These are phyloP conservation scores for Mus minutoides DNA, from an alignment of 2,797 vertebrate genomes.

Conservation along the genomic window DNA sequence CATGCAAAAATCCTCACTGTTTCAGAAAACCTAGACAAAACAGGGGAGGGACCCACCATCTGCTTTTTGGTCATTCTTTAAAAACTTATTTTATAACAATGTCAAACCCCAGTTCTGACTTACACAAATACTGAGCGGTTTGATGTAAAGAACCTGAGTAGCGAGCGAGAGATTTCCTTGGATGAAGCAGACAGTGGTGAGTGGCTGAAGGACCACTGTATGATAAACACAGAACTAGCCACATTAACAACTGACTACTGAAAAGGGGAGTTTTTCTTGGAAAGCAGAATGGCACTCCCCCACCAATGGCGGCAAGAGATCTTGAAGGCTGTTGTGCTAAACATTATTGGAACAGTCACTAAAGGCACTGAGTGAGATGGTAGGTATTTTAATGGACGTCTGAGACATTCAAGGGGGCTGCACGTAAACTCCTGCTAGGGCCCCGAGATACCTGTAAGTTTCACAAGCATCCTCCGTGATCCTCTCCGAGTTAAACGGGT, in stretches of 20 bases:
- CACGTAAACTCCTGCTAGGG: constrained; percentile 81
- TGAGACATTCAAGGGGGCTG: constrained; percentile 70
- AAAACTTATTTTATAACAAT: constrained; percentile 80
- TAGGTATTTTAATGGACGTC: constrained; percentile 76
- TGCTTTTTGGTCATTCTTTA: constrained; percentile 78
- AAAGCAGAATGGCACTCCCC: constrained; percentile 63
- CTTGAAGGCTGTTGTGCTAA: constrained; percentile 76
- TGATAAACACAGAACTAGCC: constrained; percentile 70
- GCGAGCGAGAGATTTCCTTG: constrained; percentile 48
- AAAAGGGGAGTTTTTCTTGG: constrained; percentile 74
- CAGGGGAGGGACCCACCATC: constrained; percentile 75
- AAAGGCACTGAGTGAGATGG: constrained; percentile 76
- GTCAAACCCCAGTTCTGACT: constrained; percentile 78
- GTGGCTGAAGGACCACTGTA: constrained; percentile 77
- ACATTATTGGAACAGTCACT: constrained; percentile 60
- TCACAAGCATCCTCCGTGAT: constrained; percentile 80
- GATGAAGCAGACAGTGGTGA: constrained; percentile 80
- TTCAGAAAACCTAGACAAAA: background rate
- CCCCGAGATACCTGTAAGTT: constrained; percentile 73
- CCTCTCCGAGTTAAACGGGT: constrained; percentile 76
- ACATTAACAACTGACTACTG: constrained; percentile 58
- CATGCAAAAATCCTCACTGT: background rate
- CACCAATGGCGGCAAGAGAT: constrained; percentile 76
- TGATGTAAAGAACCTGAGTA: background rate
- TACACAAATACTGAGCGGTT: background rate